phyloP scores from a whole-genome alignment of 2,113 vertebrate species.

The Thinocorus orbignyianus region DNA sequence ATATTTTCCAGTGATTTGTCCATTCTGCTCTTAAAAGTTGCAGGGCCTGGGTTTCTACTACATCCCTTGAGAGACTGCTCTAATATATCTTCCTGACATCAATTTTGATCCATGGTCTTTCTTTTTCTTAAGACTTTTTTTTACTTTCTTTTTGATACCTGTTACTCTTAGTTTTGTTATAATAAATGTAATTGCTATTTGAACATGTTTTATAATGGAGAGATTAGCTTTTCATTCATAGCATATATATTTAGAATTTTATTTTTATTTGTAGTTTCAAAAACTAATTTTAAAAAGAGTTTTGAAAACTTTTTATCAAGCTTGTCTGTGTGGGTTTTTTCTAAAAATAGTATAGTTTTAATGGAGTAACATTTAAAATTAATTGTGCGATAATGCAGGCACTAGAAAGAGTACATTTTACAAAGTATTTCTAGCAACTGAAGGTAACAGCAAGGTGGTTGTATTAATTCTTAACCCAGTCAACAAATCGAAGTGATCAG shows the following conservation, averaged over 20 bases:
- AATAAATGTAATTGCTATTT: neutral
- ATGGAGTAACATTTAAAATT: neutral
- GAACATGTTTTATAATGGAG: neutral
- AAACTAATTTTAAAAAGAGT: neutral
- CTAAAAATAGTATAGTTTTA: neutral
- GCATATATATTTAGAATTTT: neutral
- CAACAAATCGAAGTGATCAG: neutral
- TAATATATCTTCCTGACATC: conserved; percentile 51
- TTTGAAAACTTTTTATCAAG: neutral
- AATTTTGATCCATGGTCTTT: conserved; percentile 1
- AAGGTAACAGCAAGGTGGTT: neutral
- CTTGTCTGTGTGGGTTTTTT: neutral
- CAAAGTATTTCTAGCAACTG: neutral
- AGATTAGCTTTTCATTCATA: neutral
- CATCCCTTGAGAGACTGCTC: neutral
- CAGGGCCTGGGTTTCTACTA: neutral
- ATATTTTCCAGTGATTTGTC: conserved; percentile 51
- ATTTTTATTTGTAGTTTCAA: neutral
- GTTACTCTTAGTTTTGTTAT: neutral
- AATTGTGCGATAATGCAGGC: neutral
- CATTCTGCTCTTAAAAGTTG: conserved; percentile 39
- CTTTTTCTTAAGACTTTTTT: neutral
- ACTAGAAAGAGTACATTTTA: neutral
- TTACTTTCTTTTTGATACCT: neutral
- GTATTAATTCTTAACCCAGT: neutral